Evolutionary conservation across 2,888 invertebrate genomes (phyloP).

Genomic region (Brenthis ino): DNA sequence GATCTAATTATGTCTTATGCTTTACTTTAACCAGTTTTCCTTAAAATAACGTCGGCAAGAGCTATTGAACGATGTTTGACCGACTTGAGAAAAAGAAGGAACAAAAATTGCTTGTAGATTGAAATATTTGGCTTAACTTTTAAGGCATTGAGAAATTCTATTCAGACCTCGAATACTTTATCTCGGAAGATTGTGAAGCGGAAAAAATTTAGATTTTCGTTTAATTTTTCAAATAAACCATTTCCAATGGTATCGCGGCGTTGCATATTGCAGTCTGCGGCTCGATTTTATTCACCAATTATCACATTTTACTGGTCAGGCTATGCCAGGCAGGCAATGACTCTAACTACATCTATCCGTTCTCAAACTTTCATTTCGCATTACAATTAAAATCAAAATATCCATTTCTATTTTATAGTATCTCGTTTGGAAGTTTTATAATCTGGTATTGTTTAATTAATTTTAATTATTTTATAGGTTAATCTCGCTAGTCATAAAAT

Average conservation of each 20-base stretch:
- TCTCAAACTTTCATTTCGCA: slow-evolving; percentile 38
- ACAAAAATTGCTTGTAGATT: no score
- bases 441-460: not conserved
- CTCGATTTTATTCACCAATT: slow-evolving; percentile 52
- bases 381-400: slow-evolving; percentile 11
- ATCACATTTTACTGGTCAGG: slow-evolving; percentile 42
- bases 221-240: not conserved
- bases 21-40: no score
- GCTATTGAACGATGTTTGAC: no score
- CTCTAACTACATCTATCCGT: slow-evolving; percentile 30
- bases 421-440: not conserved
- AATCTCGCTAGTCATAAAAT: no score
- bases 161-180: no score
- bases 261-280: slow-evolving; percentile 42
- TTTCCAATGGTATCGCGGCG: slow-evolving; percentile 1
- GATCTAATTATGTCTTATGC: no score
- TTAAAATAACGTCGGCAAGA: not conserved
- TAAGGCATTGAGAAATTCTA: no score
- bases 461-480: not conserved
- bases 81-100: no score
- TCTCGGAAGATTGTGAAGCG: no score
- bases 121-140: no score
- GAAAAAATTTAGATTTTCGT: no score
- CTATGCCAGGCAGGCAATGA: slow-evolving; percentile 14
- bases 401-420: not conserved